Percentiles rank a stretch among this genome's conserved stretches.
These are phyloP conservation scores for Poecilia velifera DNA, from an alignment of 2,797 vertebrate genomes.

Conservation along the genomic window DNA sequence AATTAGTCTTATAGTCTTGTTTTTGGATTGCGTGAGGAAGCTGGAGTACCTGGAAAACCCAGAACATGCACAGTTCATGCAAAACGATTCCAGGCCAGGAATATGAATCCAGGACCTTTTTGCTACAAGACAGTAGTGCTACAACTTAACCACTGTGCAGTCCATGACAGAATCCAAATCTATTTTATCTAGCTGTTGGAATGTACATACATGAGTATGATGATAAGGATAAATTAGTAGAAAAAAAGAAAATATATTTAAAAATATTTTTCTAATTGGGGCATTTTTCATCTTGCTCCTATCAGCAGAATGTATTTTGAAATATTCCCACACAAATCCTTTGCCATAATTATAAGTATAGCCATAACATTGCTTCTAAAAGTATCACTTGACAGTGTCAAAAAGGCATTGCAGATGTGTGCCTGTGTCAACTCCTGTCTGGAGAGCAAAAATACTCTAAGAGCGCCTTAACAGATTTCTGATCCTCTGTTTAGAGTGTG, in stretches of 20 bases:
- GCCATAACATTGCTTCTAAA: slow-evolving; percentile 69
- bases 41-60: too few relatives aligned
- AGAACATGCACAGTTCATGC: background rate
- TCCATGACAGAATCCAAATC: background rate
- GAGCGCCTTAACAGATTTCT: slow-evolving; percentile 57
- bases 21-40: background rate
- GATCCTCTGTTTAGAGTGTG: slow-evolving; percentile 58
- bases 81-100: background rate
- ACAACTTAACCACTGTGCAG: background rate
- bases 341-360: slow-evolving; percentile 60
- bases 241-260: background rate
- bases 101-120: background rate
- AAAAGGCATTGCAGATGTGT: slow-evolving; percentile 63
- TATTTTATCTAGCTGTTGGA: background rate
- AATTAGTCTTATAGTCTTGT: background rate
- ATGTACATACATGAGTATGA: background rate
- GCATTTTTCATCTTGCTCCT: slow-evolving; percentile 10
- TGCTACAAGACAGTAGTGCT: background rate
- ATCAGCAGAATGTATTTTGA: slow-evolving; percentile 49
- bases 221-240: background rate
- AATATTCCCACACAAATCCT: slow-evolving; percentile 72
- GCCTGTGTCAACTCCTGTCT: slow-evolving; percentile 53
- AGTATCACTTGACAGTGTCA: slow-evolving; percentile 70
- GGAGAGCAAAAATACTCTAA: slow-evolving; percentile 51
- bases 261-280: background rate